These are phyloP conservation scores for Eclectus roratus DNA, from an alignment of 2,113 vertebrate genomes.

Conservation along the genomic window DNA sequence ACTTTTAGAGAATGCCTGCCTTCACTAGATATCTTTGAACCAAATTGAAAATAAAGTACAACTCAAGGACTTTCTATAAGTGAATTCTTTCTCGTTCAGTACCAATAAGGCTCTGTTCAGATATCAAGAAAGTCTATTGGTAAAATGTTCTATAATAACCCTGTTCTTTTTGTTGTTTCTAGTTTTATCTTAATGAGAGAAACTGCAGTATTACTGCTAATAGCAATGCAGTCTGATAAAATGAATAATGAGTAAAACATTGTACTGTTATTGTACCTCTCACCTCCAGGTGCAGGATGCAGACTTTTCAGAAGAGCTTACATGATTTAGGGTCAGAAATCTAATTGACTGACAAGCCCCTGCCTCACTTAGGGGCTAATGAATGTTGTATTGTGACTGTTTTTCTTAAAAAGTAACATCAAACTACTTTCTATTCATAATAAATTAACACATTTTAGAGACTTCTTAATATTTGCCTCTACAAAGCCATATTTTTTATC, in stretches of 20 bases:
- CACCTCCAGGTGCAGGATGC: slow-evolving; percentile 61
- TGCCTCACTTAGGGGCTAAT: slow-evolving; percentile 59
- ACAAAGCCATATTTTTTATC: slow-evolving; percentile 61
- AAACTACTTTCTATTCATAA: slow-evolving; percentile 69
- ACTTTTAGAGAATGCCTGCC: neutral
- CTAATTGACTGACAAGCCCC: slow-evolving; percentile 65
- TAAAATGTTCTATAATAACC: neutral
- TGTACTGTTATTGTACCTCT: slow-evolving; percentile 53
- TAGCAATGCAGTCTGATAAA: slow-evolving; percentile 9
- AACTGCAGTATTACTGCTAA: neutral
- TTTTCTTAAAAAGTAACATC: slow-evolving; percentile 62
- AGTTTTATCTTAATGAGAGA: neutral
- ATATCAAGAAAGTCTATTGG: neutral
- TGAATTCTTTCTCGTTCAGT: neutral
- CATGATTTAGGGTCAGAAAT: slow-evolving; percentile 52
- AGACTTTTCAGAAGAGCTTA: slow-evolving; percentile 45
- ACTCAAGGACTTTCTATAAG: neutral
- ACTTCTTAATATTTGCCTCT: slow-evolving; percentile 66
- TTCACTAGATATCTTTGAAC: neutral
- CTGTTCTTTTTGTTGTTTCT: neutral
- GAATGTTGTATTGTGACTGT: slow-evolving; percentile 69
- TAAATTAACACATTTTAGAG: slow-evolving; percentile 70
- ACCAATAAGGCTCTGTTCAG: neutral
- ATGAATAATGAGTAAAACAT: slow-evolving; percentile 48
- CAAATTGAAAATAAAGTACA: neutral